Conservation (phyloP, 1,140 invertebrate species). For the Drosophila busckii region DNA sequence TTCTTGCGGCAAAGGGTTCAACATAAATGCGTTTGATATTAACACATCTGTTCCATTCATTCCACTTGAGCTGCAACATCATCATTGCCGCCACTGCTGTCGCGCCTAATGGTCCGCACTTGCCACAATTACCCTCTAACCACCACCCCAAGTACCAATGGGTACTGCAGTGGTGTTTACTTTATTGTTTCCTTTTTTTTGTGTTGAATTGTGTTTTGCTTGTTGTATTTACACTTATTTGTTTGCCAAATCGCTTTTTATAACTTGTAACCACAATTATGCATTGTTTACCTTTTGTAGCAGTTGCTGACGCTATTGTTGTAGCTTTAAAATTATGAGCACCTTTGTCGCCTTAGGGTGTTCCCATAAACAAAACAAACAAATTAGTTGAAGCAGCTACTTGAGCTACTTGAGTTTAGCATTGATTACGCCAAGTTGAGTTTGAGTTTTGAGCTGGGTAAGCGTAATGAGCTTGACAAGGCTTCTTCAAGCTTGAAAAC, state of each 20-base stretch:
- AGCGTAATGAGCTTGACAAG: no score
- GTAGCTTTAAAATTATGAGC: conserved; percentile 58
- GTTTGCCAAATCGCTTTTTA: conserved; percentile 62
- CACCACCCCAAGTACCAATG: background rate
- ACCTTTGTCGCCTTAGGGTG: conserved; percentile 61
- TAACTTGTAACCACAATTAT: conserved; percentile 62
- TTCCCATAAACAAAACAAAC: conserved; percentile 33
- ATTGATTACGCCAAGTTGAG: no score
- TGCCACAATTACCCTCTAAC: conserved; percentile 66
- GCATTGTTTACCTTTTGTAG: conserved; percentile 26
- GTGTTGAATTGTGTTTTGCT: conserved; percentile 29
- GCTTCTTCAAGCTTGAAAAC: no score
- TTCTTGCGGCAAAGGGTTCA: conserved; percentile 61
- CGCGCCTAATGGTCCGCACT: conserved; percentile 71
- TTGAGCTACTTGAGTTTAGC: conserved; percentile 7
- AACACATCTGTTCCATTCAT: conserved; percentile 79
- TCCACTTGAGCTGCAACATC: conserved; percentile 69
- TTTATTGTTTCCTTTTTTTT: conserved; percentile 8
- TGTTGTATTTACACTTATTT: conserved; percentile 44
- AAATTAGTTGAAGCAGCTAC: conserved; percentile 53
- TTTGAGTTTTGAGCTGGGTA: no score
- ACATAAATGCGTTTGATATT: conserved; percentile 74
- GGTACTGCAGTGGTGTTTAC: conserved; percentile 41
- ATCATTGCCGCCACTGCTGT: conserved; percentile 7
- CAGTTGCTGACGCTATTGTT: conserved; percentile 56